Conservation (phyloP, 1,140 invertebrate genomes). For the Diploscapter pachys region DNA sequence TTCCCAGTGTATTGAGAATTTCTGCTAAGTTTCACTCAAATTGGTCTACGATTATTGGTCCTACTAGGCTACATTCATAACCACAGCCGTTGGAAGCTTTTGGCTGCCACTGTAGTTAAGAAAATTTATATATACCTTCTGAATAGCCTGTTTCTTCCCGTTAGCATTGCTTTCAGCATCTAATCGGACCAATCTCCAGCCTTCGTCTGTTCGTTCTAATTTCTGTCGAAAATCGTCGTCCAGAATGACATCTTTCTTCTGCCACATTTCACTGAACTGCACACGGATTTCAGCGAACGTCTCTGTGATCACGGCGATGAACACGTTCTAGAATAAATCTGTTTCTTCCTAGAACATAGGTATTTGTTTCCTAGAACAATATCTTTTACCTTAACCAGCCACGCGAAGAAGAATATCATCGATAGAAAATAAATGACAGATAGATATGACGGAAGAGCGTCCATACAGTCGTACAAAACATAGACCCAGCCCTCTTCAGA, state of each 20-base stretch:
- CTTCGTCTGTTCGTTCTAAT: conserved; percentile 64
- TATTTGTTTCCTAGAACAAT: not conserved
- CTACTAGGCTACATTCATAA: conserved; percentile 4
- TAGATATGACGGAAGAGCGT: conserved; percentile 90
- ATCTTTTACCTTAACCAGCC: conserved; percentile 82
- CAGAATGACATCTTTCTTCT: conserved; percentile 67
- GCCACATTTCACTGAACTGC: conserved; percentile 99
- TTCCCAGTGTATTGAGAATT: not conserved
- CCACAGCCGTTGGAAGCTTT: not conserved
- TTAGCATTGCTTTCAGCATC: conserved; percentile 24
- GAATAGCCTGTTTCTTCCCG: not conserved
- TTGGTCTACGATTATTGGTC: conserved; percentile 14
- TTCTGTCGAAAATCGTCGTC: conserved; percentile 67
- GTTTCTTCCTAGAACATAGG: not conserved
- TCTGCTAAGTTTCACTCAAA: not conserved
- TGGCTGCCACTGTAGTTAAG: not conserved
- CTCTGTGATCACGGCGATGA: conserved; percentile 99
- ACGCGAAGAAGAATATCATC: conserved; percentile 98
- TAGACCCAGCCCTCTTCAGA: conserved; percentile 99
- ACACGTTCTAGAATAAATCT: conserved; percentile 74
- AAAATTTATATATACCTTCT: not conserved
- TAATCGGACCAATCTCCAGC: conserved; percentile 51
- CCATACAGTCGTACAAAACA: conserved; percentile 96
- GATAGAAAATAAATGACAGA: conserved; percentile 95
- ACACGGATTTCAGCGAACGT: conserved; percentile 99